Percentiles rank a stretch among this genome's conserved stretches.
Evolutionary conservation across 2,797 vertebrate genomes (phyloP).

Genomic region (Crypturellus tataupa): DNA sequence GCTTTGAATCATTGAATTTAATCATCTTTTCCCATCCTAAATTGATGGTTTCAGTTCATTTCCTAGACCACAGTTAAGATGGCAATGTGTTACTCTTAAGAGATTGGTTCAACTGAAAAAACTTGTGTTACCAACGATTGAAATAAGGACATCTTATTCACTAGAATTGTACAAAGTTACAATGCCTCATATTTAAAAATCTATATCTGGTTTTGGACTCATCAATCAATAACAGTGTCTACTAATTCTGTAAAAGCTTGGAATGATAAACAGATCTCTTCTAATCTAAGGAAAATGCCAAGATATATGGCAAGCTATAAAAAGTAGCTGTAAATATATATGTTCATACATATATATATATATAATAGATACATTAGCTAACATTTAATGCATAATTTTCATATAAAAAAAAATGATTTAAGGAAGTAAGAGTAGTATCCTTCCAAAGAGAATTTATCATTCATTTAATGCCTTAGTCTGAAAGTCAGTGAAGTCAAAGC

Average conservation of each 20-base stretch:
- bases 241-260: neutral
- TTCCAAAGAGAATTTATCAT: neutral
- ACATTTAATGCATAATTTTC: neutral
- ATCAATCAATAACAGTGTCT: neutral
- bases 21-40: neutral
- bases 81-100: neutral
- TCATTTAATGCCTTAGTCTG: neutral
- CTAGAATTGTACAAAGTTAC: neutral
- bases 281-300: neutral
- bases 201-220: neutral
- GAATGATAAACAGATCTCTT: neutral
- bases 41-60: neutral
- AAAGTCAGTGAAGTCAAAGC: neutral
- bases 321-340: neutral
- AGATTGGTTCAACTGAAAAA: neutral
- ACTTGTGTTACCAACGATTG: neutral
- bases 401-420: neutral
- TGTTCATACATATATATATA: neutral
- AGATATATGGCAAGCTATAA: rapidly evolving
- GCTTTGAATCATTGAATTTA: neutral
- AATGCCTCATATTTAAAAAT: neutral
- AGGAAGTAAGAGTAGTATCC: neutral
- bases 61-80: neutral
- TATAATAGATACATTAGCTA: neutral
- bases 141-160: neutral